phyloP scores from a whole-genome alignment of 1,140 invertebrate genomes.

The Aphaenogaster rudis region DNA sequence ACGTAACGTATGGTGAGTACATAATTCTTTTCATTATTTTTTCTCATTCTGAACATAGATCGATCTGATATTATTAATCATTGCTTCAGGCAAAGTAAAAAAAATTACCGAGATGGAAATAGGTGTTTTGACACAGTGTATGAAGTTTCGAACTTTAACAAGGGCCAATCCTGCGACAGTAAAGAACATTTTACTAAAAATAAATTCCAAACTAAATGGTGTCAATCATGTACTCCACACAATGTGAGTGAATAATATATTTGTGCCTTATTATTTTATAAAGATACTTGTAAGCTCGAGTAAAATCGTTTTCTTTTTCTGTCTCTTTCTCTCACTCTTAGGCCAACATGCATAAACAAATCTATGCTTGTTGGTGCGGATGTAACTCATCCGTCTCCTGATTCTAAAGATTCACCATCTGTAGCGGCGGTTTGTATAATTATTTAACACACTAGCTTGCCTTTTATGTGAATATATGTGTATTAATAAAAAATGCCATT shows the following conservation, averaged over 20 bases:
- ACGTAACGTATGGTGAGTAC: slow-evolving; percentile 84
- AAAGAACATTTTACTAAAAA: slow-evolving; percentile 94
- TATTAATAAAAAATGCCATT: not conserved
- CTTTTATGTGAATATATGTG: not conserved
- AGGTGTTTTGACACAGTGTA: slow-evolving; percentile 94
- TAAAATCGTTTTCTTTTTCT: slow-evolving; percentile 16
- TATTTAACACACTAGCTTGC: slow-evolving; percentile 21
- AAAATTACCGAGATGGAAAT: slow-evolving; percentile 91
- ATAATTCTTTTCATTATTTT: slow-evolving; percentile 13
- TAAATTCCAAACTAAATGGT: slow-evolving; percentile 95
- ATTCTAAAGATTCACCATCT: slow-evolving; percentile 90
- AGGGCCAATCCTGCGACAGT: slow-evolving; percentile 85
- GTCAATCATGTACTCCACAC: slow-evolving; percentile 90
- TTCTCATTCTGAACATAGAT: not conserved
- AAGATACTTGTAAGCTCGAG: not conserved
- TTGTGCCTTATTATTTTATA: slow-evolving; percentile 13
- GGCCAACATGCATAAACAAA: slow-evolving; percentile 80
- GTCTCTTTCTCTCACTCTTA: slow-evolving; percentile 33
- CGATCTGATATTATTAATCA: not conserved
- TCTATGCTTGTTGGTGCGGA: slow-evolving; percentile 94
- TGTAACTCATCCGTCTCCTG: slow-evolving; percentile 94
- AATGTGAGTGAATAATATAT: slow-evolving; percentile 56
- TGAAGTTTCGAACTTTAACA: slow-evolving; percentile 89
- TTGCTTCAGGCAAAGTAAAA: slow-evolving; percentile 88
- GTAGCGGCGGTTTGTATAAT: slow-evolving; percentile 91